A percentile compares a stretch with the other conserved stretches of the same genome.
These are phyloP conservation scores for Tetragonula carbonaria DNA, from an alignment of 2,888 invertebrate species.

Conservation along the genomic window DNA sequence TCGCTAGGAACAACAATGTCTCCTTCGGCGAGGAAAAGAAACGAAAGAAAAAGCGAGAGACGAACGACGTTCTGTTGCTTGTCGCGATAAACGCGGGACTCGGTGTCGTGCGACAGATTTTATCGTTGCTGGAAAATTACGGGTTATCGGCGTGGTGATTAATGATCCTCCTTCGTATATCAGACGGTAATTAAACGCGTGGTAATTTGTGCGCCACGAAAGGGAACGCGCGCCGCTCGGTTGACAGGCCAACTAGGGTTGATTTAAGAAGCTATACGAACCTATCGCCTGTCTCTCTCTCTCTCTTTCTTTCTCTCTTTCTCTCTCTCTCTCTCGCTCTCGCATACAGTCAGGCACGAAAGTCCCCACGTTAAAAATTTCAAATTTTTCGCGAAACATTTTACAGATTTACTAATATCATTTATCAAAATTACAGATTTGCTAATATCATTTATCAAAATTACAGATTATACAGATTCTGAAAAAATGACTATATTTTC, in stretches of 20 bases:
- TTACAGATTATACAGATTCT: no score
- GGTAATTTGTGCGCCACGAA: conserved; percentile 68
- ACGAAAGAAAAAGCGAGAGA: neutral
- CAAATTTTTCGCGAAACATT: no score
- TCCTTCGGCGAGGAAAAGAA: neutral
- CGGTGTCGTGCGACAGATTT: conserved; percentile 70
- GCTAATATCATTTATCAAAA: no score
- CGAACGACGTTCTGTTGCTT: neutral
- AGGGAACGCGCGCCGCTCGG: conserved; percentile 55
- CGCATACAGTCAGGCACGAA: no score
- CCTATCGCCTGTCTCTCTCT: neutral
- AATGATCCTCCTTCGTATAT: conserved; percentile 70
- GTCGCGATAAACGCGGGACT: conserved; percentile 24
- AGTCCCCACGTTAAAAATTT: no score
- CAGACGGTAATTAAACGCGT: conserved; percentile 78
- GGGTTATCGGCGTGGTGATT: conserved; percentile 74
- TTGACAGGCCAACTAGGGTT: conserved; percentile 70
- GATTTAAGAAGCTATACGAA: conserved; percentile 75
- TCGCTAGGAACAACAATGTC: no score
- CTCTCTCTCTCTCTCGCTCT: no score
- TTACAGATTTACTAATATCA: no score
- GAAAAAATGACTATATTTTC: no score
- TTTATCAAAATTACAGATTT: no score
- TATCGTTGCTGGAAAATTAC: conserved; percentile 73
- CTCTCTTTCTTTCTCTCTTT: neutral